Percentiles rank a stretch among this genome's conserved stretches.
Conservation (phyloP, 2,113 vertebrate genomes). For the Paraplagusia blochii region DNA sequence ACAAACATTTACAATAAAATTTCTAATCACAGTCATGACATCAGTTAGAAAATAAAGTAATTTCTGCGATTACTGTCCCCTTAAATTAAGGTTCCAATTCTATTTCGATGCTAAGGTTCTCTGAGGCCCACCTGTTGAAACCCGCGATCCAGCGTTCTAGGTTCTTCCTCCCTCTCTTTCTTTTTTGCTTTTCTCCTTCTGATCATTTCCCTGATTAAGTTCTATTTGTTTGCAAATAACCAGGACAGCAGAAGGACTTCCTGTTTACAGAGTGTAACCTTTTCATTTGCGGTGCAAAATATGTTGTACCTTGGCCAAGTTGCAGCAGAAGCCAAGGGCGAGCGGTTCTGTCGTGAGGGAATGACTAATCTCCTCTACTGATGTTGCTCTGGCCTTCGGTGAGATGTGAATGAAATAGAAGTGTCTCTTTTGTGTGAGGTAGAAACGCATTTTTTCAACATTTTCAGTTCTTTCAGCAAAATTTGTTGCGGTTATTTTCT, state of each 20-base stretch:
- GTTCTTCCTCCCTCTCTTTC: neutral
- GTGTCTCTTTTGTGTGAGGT: too few relatives aligned
- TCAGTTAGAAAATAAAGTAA: too few relatives aligned
- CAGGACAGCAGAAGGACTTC: slow-evolving; percentile 12
- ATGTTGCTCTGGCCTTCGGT: neutral
- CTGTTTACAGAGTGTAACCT: slow-evolving; percentile 28
- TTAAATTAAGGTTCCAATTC: too few relatives aligned
- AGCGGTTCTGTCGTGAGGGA: neutral
- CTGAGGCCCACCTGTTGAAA: too few relatives aligned
- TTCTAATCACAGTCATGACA: too few relatives aligned
- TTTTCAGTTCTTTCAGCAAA: too few relatives aligned
- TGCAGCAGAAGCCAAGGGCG: slow-evolving; percentile 3
- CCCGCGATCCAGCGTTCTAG: too few relatives aligned
- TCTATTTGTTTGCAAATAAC: slow-evolving; percentile 37
- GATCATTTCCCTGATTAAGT: slow-evolving; percentile 35
- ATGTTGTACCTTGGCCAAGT: slow-evolving; percentile 6
- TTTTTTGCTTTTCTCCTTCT: slow-evolving; percentile 15
- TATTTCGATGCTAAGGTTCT: too few relatives aligned
- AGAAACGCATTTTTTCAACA: too few relatives aligned
- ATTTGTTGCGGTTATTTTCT: too few relatives aligned
- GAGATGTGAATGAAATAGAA: neutral
- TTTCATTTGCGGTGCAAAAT: slow-evolving; percentile 45
- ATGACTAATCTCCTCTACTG: slow-evolving; percentile 15
- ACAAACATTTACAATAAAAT: too few relatives aligned
- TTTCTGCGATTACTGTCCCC: too few relatives aligned